phyloP scores from a whole-genome alignment of 2,797 vertebrate genomes.

The Gymnopithys bicolor region DNA sequence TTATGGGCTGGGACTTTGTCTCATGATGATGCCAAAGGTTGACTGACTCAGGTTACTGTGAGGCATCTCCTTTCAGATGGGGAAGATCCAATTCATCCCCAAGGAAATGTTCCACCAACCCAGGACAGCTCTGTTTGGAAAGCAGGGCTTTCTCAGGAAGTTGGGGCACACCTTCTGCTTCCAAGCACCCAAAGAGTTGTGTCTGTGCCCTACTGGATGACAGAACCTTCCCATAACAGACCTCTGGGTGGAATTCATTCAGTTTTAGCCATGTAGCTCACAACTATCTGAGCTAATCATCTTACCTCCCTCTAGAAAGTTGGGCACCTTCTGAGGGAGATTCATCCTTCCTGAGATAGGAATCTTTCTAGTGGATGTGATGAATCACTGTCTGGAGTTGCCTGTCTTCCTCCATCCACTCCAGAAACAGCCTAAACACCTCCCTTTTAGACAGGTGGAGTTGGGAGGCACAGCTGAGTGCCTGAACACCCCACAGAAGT shows the following conservation, averaged over 20 bases:
- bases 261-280: background rate
- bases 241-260: background rate
- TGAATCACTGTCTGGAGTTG: constrained; percentile 68
- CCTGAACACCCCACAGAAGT: background rate
- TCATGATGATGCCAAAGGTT: background rate
- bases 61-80: background rate
- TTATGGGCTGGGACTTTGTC: background rate
- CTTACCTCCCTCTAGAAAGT: constrained; percentile 36
- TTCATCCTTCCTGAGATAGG: constrained; percentile 62
- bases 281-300: background rate
- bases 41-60: background rate
- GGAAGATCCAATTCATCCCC: background rate
- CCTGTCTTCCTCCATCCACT: constrained; percentile 36
- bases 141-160: background rate
- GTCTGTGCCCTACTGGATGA: background rate
- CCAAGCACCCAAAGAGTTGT: background rate
- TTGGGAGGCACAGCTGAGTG: background rate
- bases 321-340: constrained; percentile 23
- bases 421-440: constrained; percentile 26
- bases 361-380: constrained; percentile 52
- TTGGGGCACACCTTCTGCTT: background rate
- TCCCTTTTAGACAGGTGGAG: background rate
- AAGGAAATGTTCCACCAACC: background rate
- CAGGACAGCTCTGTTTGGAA: background rate
- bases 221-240: background rate